These are phyloP conservation scores for Drosophila jambulina DNA, from an alignment of 1,140 invertebrate genomes.

Conservation along the genomic window DNA sequence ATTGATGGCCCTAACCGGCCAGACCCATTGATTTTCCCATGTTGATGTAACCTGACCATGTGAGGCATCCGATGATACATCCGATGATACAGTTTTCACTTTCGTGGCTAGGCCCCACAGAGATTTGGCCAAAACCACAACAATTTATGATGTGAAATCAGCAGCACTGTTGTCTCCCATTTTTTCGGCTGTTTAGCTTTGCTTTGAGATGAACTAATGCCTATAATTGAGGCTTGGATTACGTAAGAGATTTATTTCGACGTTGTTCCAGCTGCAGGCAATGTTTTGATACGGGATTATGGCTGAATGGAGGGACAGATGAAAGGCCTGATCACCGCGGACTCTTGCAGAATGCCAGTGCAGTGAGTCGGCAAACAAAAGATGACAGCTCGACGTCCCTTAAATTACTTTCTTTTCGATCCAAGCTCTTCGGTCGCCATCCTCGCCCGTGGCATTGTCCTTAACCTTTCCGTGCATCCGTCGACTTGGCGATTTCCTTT, in stretches of 20 bases:
- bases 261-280: conserved; percentile 20
- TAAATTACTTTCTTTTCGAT: conserved; percentile 7
- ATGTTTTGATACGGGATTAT: conserved; percentile 47
- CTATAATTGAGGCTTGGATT: conserved; percentile 64
- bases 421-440: neutral
- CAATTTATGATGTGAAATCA: conserved; percentile 68
- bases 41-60: conserved; percentile 49
- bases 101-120: conserved; percentile 48
- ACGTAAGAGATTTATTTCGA: conserved; percentile 60
- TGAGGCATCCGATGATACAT: conserved; percentile 65
- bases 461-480: conserved; percentile 69
- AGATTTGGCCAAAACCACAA: conserved; percentile 62
- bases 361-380: conserved; percentile 7
- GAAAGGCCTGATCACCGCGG: conserved; percentile 7
- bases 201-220: conserved; percentile 70
- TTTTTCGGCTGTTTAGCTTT: conserved; percentile 29
- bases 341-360: neutral
- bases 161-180: conserved; percentile 49
- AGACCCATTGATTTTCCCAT: conserved; percentile 19
- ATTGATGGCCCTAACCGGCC: conserved; percentile 26
- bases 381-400: conserved; percentile 8
- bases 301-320: conserved; percentile 14
- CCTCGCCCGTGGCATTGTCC: conserved; percentile 45
- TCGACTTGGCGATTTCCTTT: conserved; percentile 58
- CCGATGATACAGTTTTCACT: conserved; percentile 70